Evolutionary conservation across 2,888 invertebrate genomes (phyloP), one percentile per base, ranked within the genome.

Genomic region (Trilocha varians): DNA sequence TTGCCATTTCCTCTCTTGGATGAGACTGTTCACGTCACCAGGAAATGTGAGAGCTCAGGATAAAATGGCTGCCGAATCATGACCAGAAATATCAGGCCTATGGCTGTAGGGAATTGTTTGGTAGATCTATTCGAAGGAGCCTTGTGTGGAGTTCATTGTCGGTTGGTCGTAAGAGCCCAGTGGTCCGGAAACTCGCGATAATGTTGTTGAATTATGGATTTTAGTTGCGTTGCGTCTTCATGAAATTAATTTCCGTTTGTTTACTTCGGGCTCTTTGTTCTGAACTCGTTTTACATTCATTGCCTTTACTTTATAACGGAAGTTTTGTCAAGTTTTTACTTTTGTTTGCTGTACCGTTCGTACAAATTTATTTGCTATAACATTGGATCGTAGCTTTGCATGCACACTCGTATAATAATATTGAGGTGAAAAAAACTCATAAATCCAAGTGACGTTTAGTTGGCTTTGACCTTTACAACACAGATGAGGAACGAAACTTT

Each of bases 121-220:
- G 40, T 43, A 34, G 42, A 17, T 41, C 36, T 45, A 16, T 45
- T 41, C 43, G 36, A 38, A 34, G 33, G 40, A 45, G 46, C 52
- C 50, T 53, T 51, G 48, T 36, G 42, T 34, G 41, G 42, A 46
- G 75, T 39, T 66, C 71, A 57, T 36, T 5, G 6, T 47, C 52
- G 43, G 53, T 33, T 76, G 71, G 79, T 46, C 48, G 40, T 34
- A 17, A 34, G 44, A 64, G 61, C 47, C 55, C 74, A 78, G 58
- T 69, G 76, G 69, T 64, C 68, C 61, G 72, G 79, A 79, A 80
- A 73, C 70, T 65, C 55, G 48, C 62, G 78, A 79, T 80, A 78
- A 74, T 69, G 64, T 65, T 58, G 58, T 58, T 73, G 70, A 74
- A 70, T 74, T 71, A 74, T 71, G 68, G 59, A 71, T 65, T 66